Evolutionary conservation across 1,140 invertebrate genomes (phyloP).

Genomic region (Calephelis nemesis): DNA sequence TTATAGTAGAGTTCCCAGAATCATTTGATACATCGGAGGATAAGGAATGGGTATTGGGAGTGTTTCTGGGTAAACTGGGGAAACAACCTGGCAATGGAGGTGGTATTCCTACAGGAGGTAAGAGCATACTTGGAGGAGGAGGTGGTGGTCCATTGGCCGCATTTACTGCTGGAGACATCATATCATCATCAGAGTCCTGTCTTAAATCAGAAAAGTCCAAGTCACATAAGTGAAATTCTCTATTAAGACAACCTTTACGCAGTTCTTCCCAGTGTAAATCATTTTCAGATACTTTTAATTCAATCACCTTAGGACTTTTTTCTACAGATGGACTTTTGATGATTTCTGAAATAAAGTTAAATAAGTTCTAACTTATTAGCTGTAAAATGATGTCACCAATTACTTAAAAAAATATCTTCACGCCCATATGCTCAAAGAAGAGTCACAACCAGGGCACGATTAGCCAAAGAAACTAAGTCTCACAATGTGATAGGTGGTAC

Average conservation of each 20-base stretch:
- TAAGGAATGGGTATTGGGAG: constrained; percentile 30
- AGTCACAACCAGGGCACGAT: too few relatives aligned
- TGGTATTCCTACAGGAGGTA: constrained; percentile 59
- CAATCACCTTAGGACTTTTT: constrained; percentile 81
- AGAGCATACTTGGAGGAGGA: constrained; percentile 81
- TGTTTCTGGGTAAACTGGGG: constrained; percentile 52
- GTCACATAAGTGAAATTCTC: constrained; percentile 95
- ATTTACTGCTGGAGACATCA: constrained; percentile 81
- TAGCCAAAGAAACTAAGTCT: too few relatives aligned
- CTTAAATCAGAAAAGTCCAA: constrained; percentile 97
- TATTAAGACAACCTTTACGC: constrained; percentile 87
- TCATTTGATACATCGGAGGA: constrained; percentile 52
- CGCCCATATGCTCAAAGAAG: too few relatives aligned
- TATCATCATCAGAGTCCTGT: constrained; percentile 87
- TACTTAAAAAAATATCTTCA: too few relatives aligned
- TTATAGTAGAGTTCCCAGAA: constrained; percentile 75
- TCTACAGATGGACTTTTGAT: constrained; percentile 84
- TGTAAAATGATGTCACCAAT: too few relatives aligned
- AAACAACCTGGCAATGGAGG: constrained; percentile 71
- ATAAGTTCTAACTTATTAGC: background rate
- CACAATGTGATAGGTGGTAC: too few relatives aligned
- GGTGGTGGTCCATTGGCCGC: constrained; percentile 85
- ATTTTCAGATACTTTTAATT: constrained; percentile 93
- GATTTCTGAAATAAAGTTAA: constrained; percentile 75
- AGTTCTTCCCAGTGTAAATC: constrained; percentile 96